Conservation (phyloP, 2,888 invertebrate genomes). For the Phania funesta region DNA sequence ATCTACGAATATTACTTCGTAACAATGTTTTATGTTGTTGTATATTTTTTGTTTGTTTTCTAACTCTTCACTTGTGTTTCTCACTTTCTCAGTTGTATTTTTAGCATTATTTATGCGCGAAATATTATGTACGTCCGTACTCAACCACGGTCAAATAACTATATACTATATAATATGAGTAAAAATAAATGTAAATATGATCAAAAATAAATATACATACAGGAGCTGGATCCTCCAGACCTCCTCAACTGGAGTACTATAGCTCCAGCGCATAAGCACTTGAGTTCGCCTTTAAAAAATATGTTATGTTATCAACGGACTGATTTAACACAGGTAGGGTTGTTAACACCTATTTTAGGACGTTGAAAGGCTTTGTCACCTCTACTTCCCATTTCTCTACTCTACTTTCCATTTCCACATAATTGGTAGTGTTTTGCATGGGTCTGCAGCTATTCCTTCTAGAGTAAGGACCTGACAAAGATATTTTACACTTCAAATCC, state of each 20-base stretch:
- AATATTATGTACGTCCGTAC: too few relatives aligned
- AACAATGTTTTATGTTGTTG: too few relatives aligned
- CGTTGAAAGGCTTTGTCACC: conserved; percentile 7
- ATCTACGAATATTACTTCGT: too few relatives aligned
- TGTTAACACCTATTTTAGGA: conserved; percentile 13
- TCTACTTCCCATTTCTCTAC: too few relatives aligned
- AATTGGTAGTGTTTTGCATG: conserved; percentile 42
- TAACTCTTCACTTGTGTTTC: too few relatives aligned
- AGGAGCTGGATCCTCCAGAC: conserved; percentile 11
- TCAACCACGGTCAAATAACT: too few relatives aligned
- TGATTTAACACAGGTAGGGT: conserved; percentile 30
- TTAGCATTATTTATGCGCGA: too few relatives aligned
- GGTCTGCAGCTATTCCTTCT: conserved; percentile 35
- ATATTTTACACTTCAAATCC: conserved; percentile 35
- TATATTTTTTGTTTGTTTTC: too few relatives aligned
- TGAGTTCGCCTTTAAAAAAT: conserved; percentile 16
- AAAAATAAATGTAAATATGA: too few relatives aligned
- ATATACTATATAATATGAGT: too few relatives aligned
- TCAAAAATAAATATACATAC: too few relatives aligned
- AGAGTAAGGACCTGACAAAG: conserved; percentile 44
- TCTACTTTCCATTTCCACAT: conserved; percentile 26
- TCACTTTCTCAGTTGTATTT: too few relatives aligned
- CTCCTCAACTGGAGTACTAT: conserved; percentile 43
- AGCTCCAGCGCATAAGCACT: conserved; percentile 21
- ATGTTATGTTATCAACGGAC: conserved; percentile 24